Base-by-base conservation (phyloP, 2,113 vertebrate species). In the Chionis minor region DNA sequence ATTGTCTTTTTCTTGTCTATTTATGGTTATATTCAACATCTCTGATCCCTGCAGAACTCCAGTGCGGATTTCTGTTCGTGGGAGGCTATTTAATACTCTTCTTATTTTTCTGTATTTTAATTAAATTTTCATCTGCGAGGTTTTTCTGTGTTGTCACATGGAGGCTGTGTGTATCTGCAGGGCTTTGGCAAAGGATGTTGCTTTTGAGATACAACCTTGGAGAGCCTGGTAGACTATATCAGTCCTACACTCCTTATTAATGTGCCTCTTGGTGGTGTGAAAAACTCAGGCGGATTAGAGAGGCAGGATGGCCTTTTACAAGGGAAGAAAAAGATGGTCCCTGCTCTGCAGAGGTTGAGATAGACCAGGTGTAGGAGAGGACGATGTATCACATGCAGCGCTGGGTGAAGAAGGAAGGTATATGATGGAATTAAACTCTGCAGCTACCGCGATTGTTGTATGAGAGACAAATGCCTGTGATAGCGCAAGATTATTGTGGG, bases 41-140 rank as follows among this genome's bases (percentile, higher is more conserved):
- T 10, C 8, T 17, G 55, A 9, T 74, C 62, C 75, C 2, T 3
- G 26, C 21, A 23, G 44, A 84, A 15, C n/a, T 88, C 33, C 5
- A 4, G 8, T 61, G 45, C 2, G 3, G 62, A 40, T 32, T 83
- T 59, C 44, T 55, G 38, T 73, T 63, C 26, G 13, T 0, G 1
- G 17, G 62, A 56, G 12, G 10, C 52, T 66, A 6, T 38, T 61
- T 47, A 21, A 44, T 74, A 26, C n/a, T 47, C 1, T 45, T 28
- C 47, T 88, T n/a, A 14, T 51, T 78, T 90, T 59, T 59, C 42
- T 90, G 20, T 32, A 45, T 73, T 66, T 62, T 32, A 35, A 61
- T 66, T 7, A 40, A 12, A 27, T 91, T 86, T 52, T 75, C 7
- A 22, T 42, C 32, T 45, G 33, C 35, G 44, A 32, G 11, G 52